Conservation (phyloP, 1,140 invertebrate genomes). For the Rhyacophila brunnea region DNA sequence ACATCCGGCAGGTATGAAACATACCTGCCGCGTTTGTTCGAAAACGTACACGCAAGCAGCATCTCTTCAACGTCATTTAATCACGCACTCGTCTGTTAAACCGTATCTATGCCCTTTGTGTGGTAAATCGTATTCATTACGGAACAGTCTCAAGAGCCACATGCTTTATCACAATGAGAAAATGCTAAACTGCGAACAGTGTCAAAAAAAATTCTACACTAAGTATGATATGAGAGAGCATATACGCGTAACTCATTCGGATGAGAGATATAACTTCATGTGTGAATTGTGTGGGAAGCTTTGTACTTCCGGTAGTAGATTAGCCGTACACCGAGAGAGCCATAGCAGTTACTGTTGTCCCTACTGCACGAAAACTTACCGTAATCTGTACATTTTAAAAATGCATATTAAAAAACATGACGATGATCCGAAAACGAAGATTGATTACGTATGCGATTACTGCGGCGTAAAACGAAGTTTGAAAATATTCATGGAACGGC, state of each 20-base stretch:
- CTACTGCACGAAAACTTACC: background rate
- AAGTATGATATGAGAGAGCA: background rate
- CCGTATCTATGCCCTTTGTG: background rate
- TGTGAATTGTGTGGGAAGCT: background rate
- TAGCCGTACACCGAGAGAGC: conserved; percentile 1
- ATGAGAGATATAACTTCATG: background rate
- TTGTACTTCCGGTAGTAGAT: background rate
- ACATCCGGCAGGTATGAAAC: background rate
- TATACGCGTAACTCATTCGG: background rate
- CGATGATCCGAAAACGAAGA: background rate
- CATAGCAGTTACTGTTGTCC: background rate
- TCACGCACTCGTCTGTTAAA: background rate
- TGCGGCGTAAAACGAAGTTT: no score
- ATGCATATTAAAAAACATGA: background rate
- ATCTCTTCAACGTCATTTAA: background rate
- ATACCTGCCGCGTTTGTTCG: background rate
- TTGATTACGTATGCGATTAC: no score
- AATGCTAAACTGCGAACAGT: background rate
- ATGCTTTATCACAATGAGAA: background rate
- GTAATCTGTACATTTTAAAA: background rate
- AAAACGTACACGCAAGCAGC: background rate
- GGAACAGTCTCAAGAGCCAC: background rate
- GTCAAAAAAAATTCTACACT: background rate
- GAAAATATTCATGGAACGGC: no score
- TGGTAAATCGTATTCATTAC: background rate